These are phyloP conservation scores for Mus spretus DNA, from an alignment of 2,797 vertebrate species.

Conservation along the genomic window DNA sequence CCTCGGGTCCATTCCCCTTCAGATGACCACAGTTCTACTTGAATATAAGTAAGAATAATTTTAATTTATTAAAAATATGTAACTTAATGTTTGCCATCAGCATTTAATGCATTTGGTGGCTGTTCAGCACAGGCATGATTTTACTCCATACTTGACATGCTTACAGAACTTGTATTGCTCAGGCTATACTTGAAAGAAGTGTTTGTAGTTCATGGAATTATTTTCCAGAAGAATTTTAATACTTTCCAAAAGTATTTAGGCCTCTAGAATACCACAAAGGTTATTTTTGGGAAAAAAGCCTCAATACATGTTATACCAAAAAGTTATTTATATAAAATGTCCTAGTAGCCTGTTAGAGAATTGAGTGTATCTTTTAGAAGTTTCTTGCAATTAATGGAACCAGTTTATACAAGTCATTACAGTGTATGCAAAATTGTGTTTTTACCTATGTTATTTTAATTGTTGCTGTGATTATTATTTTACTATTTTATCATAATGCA, in stretches of 20 bases:
- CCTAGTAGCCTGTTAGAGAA: not conserved
- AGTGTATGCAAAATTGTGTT: not conserved
- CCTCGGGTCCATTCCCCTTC: not conserved
- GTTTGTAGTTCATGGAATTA: slow-evolving; percentile 39
- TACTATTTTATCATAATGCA: slow-evolving; percentile 4
- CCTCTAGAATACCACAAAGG: not conserved
- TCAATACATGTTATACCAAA: slow-evolving; percentile 31
- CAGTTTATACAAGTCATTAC: slow-evolving; percentile 9
- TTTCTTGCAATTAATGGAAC: slow-evolving; percentile 40
- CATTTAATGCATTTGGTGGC: not conserved
- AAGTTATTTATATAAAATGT: not conserved
- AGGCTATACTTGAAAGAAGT: slow-evolving; percentile 22
- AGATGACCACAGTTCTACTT: not conserved
- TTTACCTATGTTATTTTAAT: slow-evolving; percentile 44
- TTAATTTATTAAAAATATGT: not conserved
- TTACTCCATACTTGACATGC: not conserved
- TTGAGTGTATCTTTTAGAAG: slow-evolving; percentile 12
- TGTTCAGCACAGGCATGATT: slow-evolving; percentile 22
- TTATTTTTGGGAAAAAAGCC: slow-evolving; percentile 17
- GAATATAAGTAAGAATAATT: slow-evolving; percentile 47
- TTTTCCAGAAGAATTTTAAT: slow-evolving; percentile 9
- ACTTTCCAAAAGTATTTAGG: slow-evolving; percentile 29
- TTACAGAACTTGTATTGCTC: not conserved
- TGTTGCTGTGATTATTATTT: slow-evolving; percentile 47
- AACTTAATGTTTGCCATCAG: not conserved